A percentile compares a stretch with the other conserved stretches of the same genome.
These are phyloP conservation scores for Molossus molossus DNA, from an alignment of 2,797 vertebrate genomes.

Conservation along the genomic window DNA sequence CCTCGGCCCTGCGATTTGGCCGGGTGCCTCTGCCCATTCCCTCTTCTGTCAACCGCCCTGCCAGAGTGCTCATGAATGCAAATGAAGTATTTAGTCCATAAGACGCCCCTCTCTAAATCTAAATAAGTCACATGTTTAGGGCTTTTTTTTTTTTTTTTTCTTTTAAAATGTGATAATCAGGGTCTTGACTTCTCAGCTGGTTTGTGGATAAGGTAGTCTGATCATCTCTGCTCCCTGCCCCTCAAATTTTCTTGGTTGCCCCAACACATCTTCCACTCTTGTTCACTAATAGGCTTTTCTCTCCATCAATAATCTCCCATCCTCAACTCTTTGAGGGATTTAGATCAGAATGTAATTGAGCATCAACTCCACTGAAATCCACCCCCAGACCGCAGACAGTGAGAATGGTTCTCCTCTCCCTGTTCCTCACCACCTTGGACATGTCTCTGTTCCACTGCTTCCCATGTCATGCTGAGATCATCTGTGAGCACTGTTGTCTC, in stretches of 20 bases:
- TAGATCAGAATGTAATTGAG: neutral
- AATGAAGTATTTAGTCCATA: neutral
- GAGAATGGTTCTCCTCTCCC: neutral
- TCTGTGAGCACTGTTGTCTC: neutral
- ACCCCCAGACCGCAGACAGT: neutral
- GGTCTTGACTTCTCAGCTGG: neutral
- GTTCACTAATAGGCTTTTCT: neutral
- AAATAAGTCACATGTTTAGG: neutral
- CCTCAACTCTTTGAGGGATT: neutral
- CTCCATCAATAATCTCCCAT: neutral
- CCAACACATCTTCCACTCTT: neutral
- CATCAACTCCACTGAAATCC: neutral
- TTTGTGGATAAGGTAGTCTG: neutral
- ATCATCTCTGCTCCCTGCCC: neutral
- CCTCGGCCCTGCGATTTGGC: accelerated
- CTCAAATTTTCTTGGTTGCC: neutral
- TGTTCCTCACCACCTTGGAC: too few relatives aligned
- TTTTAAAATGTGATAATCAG: neutral
- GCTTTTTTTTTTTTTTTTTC: conserved; percentile 2
- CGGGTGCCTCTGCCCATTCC: neutral
- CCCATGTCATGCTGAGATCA: neutral
- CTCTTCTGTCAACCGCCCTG: neutral
- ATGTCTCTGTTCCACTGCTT: neutral
- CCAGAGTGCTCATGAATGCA: neutral
- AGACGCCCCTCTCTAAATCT: neutral